Base-by-base conservation (phyloP, 2,888 invertebrate genomes). In the Pyrrhosoma nymphula region DNA sequence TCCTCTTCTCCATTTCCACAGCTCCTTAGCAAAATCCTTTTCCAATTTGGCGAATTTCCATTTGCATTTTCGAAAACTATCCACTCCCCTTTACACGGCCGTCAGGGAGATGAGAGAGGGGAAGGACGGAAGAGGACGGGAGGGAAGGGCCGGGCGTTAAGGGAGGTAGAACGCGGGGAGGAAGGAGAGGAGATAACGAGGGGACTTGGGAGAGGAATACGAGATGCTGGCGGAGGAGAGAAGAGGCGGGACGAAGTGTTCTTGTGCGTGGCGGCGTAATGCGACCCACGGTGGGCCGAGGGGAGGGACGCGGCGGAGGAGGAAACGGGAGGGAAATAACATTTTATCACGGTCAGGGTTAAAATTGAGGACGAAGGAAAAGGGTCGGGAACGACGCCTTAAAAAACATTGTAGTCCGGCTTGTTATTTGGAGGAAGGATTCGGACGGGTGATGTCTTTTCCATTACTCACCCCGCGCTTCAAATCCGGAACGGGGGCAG, bases 301-400 rank as follows among this genome's bases (percentile, higher is more conserved):
- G 10, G 82, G 35, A 8, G n/a, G 82, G 82, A 18, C 1, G 26
- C 14, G 30, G 14, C 30, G 35, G 82, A n/a, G 30, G 82, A 82
- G 82, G 82, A 82, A 82, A 82, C n/a, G 82, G 82, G 82, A 82
- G 82, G 10, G 82, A 82, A 82, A 82, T 82, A 82, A 82, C 82
- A 82, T 82, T 82, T 82, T 82, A 82, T 82, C 82, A 82, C 82
- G 82, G 82, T 35, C 82, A 30, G 30, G 82, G 82, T 82, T 82
- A 35, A 82, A 82, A 82, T 82, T 82, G 82, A 82, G 82, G 82
- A 35, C 82, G 82, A 35, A 35, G 16, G 35, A 82, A 35, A 82
- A 82, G 35, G 35, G 30, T 16, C 82, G 26, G 75, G 69, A 69
- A 69, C 26, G 69, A 69, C 69, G 26, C 82, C 82, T 82, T 82